Percentiles rank a stretch among this genome's conserved stretches.
phyloP scores from a whole-genome alignment of 2,113 vertebrate genomes.

The Mus spicilegus region DNA sequence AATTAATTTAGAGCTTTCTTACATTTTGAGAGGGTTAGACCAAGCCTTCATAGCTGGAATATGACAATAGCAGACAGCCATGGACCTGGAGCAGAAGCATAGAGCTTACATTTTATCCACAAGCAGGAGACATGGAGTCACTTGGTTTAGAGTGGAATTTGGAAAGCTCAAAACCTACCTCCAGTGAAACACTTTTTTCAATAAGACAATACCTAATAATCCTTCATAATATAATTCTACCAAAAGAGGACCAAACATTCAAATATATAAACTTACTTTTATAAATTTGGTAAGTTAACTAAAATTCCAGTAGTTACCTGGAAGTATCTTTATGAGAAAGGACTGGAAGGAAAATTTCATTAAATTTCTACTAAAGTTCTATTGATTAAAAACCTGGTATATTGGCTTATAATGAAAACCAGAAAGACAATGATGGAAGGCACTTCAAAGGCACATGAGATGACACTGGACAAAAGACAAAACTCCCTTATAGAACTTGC shows the following conservation, averaged over 20 bases:
- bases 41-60: background rate
- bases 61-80: background rate
- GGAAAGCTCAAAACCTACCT: background rate
- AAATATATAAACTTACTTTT: background rate
- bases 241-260: background rate
- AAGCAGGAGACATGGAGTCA: background rate
- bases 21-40: background rate
- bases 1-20: background rate
- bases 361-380: background rate
- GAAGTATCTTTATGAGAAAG: background rate
- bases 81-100: background rate
- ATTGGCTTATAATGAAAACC: background rate
- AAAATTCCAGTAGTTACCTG: background rate
- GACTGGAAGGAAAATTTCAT: background rate
- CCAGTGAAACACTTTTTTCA: background rate
- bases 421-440: background rate
- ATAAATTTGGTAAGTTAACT: background rate
- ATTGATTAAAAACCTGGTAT: background rate
- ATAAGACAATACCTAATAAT: background rate
- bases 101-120: background rate
- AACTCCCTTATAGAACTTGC: accelerated
- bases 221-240: background rate
- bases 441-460: background rate
- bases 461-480: background rate
- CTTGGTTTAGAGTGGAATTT: background rate